These are phyloP conservation scores for Pantherophis alleghaniensis DNA, from an alignment of 2,797 vertebrate species.

Conservation along the genomic window DNA sequence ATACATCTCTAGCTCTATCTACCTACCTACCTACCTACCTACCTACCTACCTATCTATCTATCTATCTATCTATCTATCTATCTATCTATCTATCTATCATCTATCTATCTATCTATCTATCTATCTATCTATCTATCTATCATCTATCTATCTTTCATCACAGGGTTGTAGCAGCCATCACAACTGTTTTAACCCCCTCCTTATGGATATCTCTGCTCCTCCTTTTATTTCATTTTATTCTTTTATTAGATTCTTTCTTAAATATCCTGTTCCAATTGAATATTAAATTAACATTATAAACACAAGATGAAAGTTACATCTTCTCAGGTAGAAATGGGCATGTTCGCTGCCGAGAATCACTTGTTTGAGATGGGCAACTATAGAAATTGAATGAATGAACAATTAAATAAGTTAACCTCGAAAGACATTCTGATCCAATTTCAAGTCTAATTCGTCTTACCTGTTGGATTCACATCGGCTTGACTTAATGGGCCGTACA, in stretches of 20 bases:
- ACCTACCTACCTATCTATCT: too few species aligned
- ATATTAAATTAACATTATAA: not conserved
- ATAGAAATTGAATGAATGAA: not conserved
- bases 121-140: too few species aligned
- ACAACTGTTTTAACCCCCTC: not conserved
- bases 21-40: too few species aligned
- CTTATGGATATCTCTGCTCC: not conserved
- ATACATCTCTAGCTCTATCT: too few species aligned
- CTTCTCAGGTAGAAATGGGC: not conserved
- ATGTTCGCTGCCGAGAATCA: not conserved
- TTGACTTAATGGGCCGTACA: not conserved
- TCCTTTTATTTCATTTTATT: not conserved
- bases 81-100: too few species aligned
- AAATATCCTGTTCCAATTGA: not conserved
- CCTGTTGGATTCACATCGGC: not conserved
- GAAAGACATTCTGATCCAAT: not conserved
- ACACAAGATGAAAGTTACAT: not conserved
- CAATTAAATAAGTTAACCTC: not conserved
- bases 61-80: too few species aligned
- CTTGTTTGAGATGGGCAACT: not conserved
- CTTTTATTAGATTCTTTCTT: not conserved
- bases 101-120: too few species aligned
- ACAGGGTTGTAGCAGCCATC: not conserved
- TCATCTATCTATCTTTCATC: not conserved
- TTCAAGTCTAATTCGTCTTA: not conserved